phyloP scores from a whole-genome alignment of 2,888 invertebrate genomes.

The Drosophila kambysellisi region DNA sequence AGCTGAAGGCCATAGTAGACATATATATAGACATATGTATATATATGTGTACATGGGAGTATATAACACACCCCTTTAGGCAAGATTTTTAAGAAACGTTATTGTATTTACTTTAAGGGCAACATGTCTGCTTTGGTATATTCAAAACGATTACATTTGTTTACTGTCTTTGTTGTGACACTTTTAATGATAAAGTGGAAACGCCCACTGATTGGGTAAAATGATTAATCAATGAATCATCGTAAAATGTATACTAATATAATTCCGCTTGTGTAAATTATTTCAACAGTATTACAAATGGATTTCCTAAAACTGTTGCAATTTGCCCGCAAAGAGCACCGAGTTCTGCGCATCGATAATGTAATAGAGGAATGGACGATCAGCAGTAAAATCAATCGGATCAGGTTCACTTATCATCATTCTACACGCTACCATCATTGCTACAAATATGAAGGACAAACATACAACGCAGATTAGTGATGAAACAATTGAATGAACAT shows the following conservation, averaged over 20 bases:
- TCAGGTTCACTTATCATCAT: constrained; percentile 22
- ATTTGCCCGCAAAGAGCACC: constrained; percentile 25
- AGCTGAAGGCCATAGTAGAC: neutral
- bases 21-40: too few species aligned
- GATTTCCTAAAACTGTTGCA: constrained; percentile 25
- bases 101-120: neutral
- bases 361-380: constrained; percentile 26
- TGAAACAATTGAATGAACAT: neutral
- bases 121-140: neutral
- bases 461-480: neutral
- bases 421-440: neutral
- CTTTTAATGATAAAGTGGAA: neutral
- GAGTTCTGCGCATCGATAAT: constrained; percentile 8
- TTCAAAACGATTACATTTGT: neutral
- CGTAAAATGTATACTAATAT: neutral
- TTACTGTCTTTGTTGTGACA: neutral
- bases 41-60: neutral
- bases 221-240: neutral
- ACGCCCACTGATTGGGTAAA: neutral
- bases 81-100: too few species aligned
- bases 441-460: constrained; percentile 5
- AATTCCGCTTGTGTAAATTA: neutral
- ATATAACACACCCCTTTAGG: neutral
- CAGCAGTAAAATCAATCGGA: constrained; percentile 21
- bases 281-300: neutral